Percentiles rank a stretch among this genome's conserved stretches.
Conservation (phyloP, 1,140 invertebrate genomes). For the Drosophila tropicalis region DNA sequence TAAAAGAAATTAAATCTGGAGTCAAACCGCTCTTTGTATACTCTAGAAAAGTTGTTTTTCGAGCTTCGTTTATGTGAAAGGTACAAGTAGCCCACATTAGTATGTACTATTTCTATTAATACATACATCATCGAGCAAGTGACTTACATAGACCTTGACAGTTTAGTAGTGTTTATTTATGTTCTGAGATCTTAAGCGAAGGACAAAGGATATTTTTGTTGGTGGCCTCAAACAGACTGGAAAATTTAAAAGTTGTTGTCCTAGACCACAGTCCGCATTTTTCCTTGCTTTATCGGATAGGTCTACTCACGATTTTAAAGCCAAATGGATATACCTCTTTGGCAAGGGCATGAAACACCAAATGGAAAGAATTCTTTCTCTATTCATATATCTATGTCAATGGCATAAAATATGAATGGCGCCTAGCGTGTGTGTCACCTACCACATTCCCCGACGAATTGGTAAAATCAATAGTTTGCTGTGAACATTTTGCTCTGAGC, state of each 20-base stretch:
- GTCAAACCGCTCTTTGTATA: not conserved
- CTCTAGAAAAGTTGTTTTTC: not conserved
- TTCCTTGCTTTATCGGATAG: too few relatives aligned
- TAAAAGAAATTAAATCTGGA: not conserved
- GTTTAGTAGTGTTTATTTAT: not conserved
- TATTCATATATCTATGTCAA: constrained; percentile 74
- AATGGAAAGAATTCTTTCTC: constrained; percentile 37
- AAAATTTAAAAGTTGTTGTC: not conserved
- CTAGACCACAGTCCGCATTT: not conserved
- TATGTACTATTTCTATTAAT: too few relatives aligned
- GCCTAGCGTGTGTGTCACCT: constrained; percentile 23
- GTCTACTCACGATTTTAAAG: not conserved
- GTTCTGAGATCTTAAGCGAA: not conserved
- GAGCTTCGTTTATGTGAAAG: too few relatives aligned
- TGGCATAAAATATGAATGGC: constrained; percentile 68
- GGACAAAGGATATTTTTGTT: not conserved
- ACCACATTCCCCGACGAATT: constrained; percentile 1
- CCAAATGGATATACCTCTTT: not conserved
- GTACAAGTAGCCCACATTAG: too few relatives aligned
- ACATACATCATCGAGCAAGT: too few relatives aligned
- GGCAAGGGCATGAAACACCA: not conserved
- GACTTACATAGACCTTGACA: not conserved
- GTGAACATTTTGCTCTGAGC: constrained; percentile 50
- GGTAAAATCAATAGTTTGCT: constrained; percentile 74
- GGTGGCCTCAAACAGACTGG: not conserved